A percentile compares a stretch with the other conserved stretches of the same genome.
Conservation (phyloP, 2,797 vertebrate species). For the Zenarchopterus dispar region DNA sequence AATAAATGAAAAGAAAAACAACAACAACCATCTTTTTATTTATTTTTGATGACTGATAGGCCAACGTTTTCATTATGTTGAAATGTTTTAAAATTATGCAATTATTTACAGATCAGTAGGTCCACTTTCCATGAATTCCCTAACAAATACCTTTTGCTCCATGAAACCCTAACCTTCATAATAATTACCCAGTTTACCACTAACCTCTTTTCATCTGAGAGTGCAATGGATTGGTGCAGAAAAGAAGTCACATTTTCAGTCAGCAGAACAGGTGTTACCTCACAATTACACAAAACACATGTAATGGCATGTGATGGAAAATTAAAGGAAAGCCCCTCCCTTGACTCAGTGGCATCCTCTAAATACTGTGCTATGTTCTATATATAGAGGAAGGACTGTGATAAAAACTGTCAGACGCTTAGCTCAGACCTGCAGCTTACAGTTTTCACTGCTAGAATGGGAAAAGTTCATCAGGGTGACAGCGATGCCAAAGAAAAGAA, state of each 20-base stretch:
- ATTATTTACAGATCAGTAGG: neutral
- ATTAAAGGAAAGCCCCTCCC: slow-evolving; percentile 52
- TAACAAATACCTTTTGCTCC: neutral
- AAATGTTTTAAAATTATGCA: slow-evolving; percentile 2
- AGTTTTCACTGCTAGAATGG: slow-evolving; percentile 35
- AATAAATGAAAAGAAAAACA: neutral
- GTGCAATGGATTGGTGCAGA: neutral
- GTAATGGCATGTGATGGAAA: slow-evolving; percentile 23
- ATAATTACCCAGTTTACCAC: neutral
- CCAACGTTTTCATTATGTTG: neutral
- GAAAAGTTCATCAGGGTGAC: slow-evolving; percentile 27
- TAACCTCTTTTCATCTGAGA: neutral
- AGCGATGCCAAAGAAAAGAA: slow-evolving; percentile 43
- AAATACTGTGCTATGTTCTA: slow-evolving; percentile 2
- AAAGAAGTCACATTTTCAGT: neutral
- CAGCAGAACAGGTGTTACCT: slow-evolving; percentile 6
- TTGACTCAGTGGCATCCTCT: neutral
- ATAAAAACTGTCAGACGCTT: neutral
- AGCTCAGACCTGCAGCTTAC: neutral
- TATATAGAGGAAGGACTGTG: slow-evolving; percentile 18
- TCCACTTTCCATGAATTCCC: neutral
- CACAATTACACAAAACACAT: slow-evolving; percentile 26
- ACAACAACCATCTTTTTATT: neutral
- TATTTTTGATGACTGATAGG: neutral
- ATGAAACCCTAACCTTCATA: neutral